These are phyloP conservation scores for Junonia oenone DNA, from an alignment of 2,888 invertebrate species.

Conservation along the genomic window DNA sequence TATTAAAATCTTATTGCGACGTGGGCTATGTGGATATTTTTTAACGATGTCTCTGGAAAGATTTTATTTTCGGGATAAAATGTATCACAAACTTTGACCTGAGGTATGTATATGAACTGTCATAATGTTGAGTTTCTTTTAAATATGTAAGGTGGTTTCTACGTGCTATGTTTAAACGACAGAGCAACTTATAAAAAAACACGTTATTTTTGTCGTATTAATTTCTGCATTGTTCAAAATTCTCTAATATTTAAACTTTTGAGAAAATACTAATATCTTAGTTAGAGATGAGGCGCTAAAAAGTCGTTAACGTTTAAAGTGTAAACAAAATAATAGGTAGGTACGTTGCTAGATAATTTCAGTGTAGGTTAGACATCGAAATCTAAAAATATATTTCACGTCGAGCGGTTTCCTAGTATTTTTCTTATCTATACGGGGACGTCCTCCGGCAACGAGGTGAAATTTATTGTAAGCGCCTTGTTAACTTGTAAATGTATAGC, in stretches of 20 bases:
- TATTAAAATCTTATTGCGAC: neutral
- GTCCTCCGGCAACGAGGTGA: conserved; percentile 35
- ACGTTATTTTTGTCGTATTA: no score
- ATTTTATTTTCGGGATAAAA: neutral
- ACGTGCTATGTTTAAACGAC: no score
- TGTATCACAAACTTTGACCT: no score
- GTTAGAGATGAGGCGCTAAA: no score
- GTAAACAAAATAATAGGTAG: neutral
- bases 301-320: neutral
- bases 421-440: conserved; percentile 37
- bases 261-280: no score
- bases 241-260: no score
- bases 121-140: no score
- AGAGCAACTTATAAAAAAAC: no score
- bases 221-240: no score
- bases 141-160: no score
- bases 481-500: conserved; percentile 61
- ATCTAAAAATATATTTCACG: conserved; percentile 5
- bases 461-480: conserved; percentile 58
- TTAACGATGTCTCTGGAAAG: neutral
- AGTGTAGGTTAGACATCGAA: neutral
- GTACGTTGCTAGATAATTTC: neutral
- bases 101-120: no score
- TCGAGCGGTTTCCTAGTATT: conserved; percentile 33
- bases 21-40: neutral